Evolutionary conservation across 2,113 vertebrate species (phyloP).

Genomic region (Carollia perspicillata): DNA sequence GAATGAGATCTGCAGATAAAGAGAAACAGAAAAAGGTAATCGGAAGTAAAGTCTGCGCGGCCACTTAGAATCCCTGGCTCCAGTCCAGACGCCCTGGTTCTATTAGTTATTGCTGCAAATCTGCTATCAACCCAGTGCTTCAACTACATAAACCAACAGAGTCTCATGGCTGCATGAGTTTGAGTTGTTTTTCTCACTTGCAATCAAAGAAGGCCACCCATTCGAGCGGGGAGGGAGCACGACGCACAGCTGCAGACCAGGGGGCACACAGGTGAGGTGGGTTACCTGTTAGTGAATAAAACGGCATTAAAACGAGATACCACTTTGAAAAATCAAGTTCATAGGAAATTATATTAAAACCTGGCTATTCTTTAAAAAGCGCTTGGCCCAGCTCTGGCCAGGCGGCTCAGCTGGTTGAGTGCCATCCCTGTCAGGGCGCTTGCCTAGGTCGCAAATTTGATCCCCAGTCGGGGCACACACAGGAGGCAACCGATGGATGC

Average conservation of each 20-base stretch:
- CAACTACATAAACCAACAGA: background rate
- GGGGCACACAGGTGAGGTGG: too few relatives aligned
- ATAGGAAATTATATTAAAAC: background rate
- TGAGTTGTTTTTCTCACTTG: background rate
- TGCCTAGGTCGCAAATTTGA: too few relatives aligned
- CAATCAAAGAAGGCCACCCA: background rate
- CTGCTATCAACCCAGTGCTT: background rate
- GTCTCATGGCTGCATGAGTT: fast-evolving
- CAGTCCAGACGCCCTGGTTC: background rate
- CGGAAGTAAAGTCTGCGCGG: background rate
- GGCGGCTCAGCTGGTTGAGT: too few relatives aligned
- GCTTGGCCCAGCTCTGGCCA: background rate
- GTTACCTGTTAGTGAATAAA: background rate
- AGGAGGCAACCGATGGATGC: too few relatives aligned
- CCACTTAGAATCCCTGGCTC: background rate
- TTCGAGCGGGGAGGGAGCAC: background rate
- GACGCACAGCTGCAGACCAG: background rate
- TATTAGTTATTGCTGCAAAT: background rate
- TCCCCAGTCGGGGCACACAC: too few relatives aligned
- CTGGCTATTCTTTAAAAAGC: background rate
- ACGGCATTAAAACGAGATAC: background rate
- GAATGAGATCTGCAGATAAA: background rate
- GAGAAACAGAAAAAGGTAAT: background rate
- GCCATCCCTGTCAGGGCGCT: too few relatives aligned
- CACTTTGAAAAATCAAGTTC: background rate